phyloP scores from a whole-genome alignment of 1,140 invertebrate species.

The Lordiphosa mommai region DNA sequence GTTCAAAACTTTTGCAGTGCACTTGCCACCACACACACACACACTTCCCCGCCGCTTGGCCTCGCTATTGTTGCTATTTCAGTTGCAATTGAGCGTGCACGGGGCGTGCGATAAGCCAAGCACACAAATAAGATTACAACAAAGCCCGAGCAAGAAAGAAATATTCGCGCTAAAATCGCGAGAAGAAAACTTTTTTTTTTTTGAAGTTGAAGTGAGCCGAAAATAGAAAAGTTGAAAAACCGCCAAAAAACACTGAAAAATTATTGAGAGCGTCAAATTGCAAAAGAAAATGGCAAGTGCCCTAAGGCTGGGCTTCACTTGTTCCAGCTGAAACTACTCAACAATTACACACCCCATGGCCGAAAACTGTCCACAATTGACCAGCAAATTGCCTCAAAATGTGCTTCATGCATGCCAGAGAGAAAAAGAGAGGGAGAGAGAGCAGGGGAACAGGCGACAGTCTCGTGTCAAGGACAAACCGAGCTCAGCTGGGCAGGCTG shows the following conservation, averaged over 20 bases:
- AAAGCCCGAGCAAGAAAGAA: slow-evolving; percentile 33
- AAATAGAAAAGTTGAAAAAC: slow-evolving; percentile 43
- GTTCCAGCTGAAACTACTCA: slow-evolving; percentile 5
- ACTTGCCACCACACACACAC: slow-evolving; percentile 38
- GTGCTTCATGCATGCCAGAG: slow-evolving; percentile 8
- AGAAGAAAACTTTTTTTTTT: slow-evolving; percentile 44
- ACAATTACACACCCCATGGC: slow-evolving; percentile 25
- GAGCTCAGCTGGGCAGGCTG: slow-evolving; percentile 36
- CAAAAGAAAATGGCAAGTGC: background rate
- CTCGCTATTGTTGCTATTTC: slow-evolving; percentile 41
- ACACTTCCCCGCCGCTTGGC: slow-evolving; percentile 11
- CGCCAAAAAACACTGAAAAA: slow-evolving; percentile 16
- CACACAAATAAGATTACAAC: slow-evolving; percentile 62
- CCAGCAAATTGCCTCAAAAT: slow-evolving; percentile 44
- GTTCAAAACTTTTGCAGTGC: slow-evolving; percentile 48
- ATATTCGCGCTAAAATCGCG: slow-evolving; percentile 44
- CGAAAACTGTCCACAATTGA: slow-evolving; percentile 49
- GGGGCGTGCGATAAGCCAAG: slow-evolving; percentile 60
- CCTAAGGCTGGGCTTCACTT: background rate
- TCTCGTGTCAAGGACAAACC: slow-evolving; percentile 57
- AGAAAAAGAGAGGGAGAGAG: background rate
- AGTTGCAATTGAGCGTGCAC: slow-evolving; percentile 46
- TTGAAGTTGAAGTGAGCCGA: slow-evolving; percentile 43
- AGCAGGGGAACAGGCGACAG: slow-evolving; percentile 10
- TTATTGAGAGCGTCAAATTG: slow-evolving; percentile 22